Evolutionary conservation across 2,113 vertebrate species (phyloP).

Genomic region (Campylomormyrus numenius): DNA sequence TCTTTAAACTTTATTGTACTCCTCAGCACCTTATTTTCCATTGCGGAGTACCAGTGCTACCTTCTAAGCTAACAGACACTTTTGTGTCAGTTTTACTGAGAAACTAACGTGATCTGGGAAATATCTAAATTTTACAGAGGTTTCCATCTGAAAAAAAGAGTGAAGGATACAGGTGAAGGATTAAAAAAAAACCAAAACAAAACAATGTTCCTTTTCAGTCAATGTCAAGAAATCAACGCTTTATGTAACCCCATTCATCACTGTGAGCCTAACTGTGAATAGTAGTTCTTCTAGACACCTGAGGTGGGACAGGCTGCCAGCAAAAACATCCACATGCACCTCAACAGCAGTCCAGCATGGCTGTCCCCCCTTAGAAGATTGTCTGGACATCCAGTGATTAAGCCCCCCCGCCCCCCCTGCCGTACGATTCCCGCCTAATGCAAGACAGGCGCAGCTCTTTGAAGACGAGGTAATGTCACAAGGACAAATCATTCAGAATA

Average conservation of each 20-base stretch:
- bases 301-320: neutral
- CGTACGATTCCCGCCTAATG: neutral
- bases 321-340: neutral
- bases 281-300: neutral
- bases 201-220: neutral
- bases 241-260: neutral
- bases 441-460: neutral
- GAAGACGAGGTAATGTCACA: neutral
- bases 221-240: neutral
- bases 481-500: neutral
- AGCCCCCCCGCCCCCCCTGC: neutral
- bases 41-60: neutral
- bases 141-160: neutral
- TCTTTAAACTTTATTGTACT: neutral
- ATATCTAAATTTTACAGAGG: neutral
- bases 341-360: neutral
- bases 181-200: neutral
- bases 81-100: neutral
- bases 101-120: neutral
- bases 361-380: neutral
- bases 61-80: neutral
- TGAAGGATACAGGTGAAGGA: neutral
- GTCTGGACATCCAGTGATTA: neutral
- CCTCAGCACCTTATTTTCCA: neutral
- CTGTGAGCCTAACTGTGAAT: neutral